Base-by-base conservation (phyloP, 2,888 invertebrate genomes). In the Alsophila aescularia region DNA sequence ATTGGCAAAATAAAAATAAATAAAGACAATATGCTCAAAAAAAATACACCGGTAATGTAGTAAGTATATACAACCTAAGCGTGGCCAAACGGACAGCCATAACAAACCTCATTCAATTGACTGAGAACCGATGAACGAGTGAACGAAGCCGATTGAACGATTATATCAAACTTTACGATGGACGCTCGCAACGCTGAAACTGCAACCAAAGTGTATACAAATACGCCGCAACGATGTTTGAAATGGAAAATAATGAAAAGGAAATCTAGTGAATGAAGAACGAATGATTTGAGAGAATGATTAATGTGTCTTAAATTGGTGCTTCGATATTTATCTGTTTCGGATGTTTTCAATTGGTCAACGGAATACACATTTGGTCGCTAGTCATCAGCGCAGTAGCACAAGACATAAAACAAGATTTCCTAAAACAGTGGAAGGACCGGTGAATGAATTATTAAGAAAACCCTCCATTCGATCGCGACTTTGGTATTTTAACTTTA, bases 151-250 rank as follows among this genome's bases (percentile, higher is more conserved):
- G 56, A 54, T 51, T 60, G 40, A 50, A 47, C 58, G 53, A 52
- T 57, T 61, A 61, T 69, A 71, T 70, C 67, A 67, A 67, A 62
- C 70, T 76, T 76, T 70, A 75, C 67, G 73, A 71, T 64, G 43
- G 32, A 9, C 32, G 21, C 41, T 45, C 31, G 47, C 37, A 14
- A 36, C 6, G 16, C 29, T 31, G 29, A 36, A 34, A 13, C n/a
- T n/a, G n/a, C n/a, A n/a, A n/a, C n/a, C n/a, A n/a, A n/a, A n/a
- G n/a, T n/a, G n/a, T n/a, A n/a, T n/a, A n/a, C n/a, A n/a, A n/a
- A n/a, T n/a, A n/a, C n/a, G n/a, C 21, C 0, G 40, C n/a, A 18
- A 42, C 14, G 32, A 41, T 29, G 27, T 31, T 42, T 40, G 8
- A 29, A 42, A 27, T n/a, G 35, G 14, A 50, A 42, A 35, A 36